Percentiles rank a stretch among this genome's conserved stretches.
Evolutionary conservation across 2,888 invertebrate species (phyloP).

Genomic region (Pristionchus maxplancki): DNA sequence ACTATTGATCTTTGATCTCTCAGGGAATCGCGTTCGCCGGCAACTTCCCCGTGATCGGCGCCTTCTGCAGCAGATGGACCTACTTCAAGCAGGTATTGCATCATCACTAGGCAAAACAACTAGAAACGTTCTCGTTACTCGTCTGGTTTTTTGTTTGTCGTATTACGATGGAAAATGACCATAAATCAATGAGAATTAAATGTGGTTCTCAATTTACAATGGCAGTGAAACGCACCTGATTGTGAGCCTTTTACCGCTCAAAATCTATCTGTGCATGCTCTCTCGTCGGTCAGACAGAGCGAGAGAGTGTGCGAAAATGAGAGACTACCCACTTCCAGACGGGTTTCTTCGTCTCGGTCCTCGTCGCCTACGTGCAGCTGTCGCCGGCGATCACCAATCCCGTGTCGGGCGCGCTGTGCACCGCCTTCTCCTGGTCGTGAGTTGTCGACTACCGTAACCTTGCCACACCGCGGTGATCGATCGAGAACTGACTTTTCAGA

Average conservation of each 20-base stretch:
- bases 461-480: neutral
- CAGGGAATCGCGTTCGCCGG: slow-evolving; percentile 76
- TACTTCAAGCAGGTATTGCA: slow-evolving; percentile 75
- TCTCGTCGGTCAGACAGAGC: too few relatives aligned
- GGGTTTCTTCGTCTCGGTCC: slow-evolving; percentile 75
- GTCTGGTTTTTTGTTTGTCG: too few relatives aligned
- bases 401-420: slow-evolving; percentile 52
- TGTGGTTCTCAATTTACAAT: neutral
- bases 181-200: neutral
- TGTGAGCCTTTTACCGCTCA: too few relatives aligned
- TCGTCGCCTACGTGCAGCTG: slow-evolving; percentile 76
- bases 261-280: neutral
- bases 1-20: slow-evolving; percentile 60
- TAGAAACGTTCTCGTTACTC: too few relatives aligned
- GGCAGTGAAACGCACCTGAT: neutral
- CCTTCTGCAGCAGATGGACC: slow-evolving; percentile 76
- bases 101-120: neutral
- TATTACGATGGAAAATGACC: neutral
- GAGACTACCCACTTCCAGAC: too few relatives aligned
- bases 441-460: neutral
- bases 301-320: too few relatives aligned
- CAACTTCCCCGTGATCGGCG: slow-evolving; percentile 77
- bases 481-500: slow-evolving; percentile 21
- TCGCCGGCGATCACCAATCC: slow-evolving; percentile 75
- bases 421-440: slow-evolving; percentile 49